Conservation (phyloP, 2,113 vertebrate genomes). For the Coracopsis vasa region DNA sequence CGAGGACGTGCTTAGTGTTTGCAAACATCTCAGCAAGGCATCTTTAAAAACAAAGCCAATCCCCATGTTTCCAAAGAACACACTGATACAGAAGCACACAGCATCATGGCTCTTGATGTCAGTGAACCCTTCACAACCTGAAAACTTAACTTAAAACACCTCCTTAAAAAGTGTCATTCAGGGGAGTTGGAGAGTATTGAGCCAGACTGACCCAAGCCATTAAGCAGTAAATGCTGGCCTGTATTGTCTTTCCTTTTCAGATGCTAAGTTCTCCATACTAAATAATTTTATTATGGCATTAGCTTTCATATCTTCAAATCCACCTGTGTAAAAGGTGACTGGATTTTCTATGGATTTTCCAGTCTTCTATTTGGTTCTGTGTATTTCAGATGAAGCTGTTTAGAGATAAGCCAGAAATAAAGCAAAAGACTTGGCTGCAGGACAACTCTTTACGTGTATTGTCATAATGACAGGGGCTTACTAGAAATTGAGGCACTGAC, state of each 20-base stretch:
- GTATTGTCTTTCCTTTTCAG: not conserved
- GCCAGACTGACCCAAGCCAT: not conserved
- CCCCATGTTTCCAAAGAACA: not conserved
- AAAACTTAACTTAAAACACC: not conserved
- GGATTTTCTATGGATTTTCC: not conserved
- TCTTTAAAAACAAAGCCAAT: not conserved
- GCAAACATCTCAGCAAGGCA: not conserved
- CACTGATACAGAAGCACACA: not conserved
- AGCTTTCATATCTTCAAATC: not conserved
- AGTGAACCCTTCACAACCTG: not conserved
- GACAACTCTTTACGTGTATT: not conserved
- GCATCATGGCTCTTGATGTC: not conserved
- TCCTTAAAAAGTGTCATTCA: not conserved
- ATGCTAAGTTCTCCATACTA: not conserved
- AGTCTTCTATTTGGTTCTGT: not conserved
- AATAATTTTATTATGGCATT: not conserved
- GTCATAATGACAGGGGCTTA: not conserved
- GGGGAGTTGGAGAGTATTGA: not conserved
- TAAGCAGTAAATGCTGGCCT: not conserved
- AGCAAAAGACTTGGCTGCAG: not conserved
- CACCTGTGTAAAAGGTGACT: not conserved
- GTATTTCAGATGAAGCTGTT: not conserved
- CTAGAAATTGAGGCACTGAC: not conserved
- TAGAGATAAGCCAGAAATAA: not conserved
- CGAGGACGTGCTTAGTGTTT: not conserved